phyloP scores from a whole-genome alignment of 2,797 vertebrate species.

The Steatocranus sp. region DNA sequence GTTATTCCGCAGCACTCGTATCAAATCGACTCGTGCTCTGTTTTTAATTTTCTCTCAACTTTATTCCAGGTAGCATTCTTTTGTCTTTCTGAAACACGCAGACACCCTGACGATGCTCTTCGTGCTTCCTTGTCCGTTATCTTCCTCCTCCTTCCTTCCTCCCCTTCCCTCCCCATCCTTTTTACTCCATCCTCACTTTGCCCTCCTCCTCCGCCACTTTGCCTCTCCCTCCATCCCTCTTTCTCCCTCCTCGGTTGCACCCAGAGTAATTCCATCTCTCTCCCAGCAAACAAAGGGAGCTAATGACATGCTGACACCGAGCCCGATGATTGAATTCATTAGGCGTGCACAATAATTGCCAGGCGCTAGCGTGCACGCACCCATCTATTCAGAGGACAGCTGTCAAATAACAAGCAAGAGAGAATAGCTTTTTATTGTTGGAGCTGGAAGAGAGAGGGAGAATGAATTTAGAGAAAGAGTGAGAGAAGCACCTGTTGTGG shows the following conservation, averaged over 20 bases:
- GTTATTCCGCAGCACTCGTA: background rate
- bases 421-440: constrained; percentile 70
- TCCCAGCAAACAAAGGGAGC: constrained; percentile 65
- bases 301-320: constrained; percentile 74
- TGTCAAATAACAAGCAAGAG: constrained; percentile 70
- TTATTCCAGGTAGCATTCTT: constrained; percentile 16
- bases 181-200: background rate
- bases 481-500: constrained; percentile 60
- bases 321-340: constrained; percentile 76
- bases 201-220: background rate
- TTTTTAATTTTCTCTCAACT: background rate
- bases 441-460: constrained; percentile 34
- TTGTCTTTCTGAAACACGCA: background rate
- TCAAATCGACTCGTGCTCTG: background rate
- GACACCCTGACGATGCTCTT: background rate
- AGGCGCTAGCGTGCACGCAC: constrained; percentile 49
- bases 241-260: constrained; percentile 15
- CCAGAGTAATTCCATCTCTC: constrained; percentile 65
- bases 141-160: background rate
- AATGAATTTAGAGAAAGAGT: constrained; percentile 22
- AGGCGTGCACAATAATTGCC: constrained; percentile 70
- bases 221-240: constrained; percentile 1
- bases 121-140: background rate
- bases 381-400: constrained; percentile 73
- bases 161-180: background rate